Evolutionary conservation across 2,888 invertebrate species (phyloP).

Genomic region (Ametastegia equiseti): DNA sequence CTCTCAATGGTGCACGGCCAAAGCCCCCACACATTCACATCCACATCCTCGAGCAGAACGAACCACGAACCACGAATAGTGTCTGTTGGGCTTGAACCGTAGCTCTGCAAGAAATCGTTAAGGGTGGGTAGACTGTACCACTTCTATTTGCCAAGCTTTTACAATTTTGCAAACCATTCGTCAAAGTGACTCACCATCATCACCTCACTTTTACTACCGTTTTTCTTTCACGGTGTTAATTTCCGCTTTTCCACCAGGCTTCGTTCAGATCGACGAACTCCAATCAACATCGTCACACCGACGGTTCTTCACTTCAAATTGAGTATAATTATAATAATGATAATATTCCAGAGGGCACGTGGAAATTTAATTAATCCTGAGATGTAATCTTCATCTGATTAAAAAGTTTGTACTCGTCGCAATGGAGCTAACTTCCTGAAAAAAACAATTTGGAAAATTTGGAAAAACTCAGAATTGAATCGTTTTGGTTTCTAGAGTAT

Average conservation of each 20-base stretch:
- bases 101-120: constrained; percentile 47
- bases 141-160: constrained; percentile 41
- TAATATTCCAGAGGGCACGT: not conserved
- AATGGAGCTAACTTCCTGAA: not conserved
- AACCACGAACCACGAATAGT: constrained; percentile 39
- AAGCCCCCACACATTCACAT: constrained; percentile 33
- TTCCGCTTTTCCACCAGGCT: constrained; percentile 1
- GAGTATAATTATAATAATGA: no score
- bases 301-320: not conserved
- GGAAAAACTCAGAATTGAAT: not conserved
- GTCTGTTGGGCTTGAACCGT: constrained; percentile 46
- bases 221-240: constrained; percentile 31
- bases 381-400: not conserved
- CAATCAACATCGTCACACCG: not conserved
- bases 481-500: no score
- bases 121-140: constrained; percentile 12
- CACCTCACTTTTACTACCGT: not conserved
- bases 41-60: constrained; percentile 2
- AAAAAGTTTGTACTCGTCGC: not conserved
- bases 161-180: constrained; percentile 38
- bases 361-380: not conserved
- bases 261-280: not conserved
- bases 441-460: not conserved
- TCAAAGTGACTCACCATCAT: constrained; percentile 31
- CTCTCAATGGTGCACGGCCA: constrained; percentile 59